Conservation (phyloP, 2,888 invertebrate species). For the Scaptomyza polygonia region DNA sequence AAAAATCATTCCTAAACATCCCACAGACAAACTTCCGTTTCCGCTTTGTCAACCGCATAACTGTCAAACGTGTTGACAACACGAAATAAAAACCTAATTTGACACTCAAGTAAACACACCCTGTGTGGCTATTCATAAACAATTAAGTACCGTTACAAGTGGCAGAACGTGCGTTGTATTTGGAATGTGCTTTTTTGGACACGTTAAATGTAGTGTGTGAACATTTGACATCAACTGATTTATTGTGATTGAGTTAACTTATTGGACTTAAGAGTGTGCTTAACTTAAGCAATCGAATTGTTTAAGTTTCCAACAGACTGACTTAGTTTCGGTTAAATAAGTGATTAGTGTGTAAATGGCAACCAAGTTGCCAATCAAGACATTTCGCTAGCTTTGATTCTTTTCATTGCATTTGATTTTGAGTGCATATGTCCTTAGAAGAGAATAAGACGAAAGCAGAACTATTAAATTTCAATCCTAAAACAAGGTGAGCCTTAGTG, state of each 20-base stretch:
- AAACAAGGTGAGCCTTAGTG: constrained; percentile 29
- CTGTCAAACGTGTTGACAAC: constrained; percentile 28
- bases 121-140: constrained; percentile 65
- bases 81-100: constrained; percentile 40
- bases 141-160: constrained; percentile 55
- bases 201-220: constrained; percentile 9
- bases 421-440: constrained; percentile 15
- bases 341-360: constrained; percentile 24
- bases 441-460: not conserved
- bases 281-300: constrained; percentile 51
- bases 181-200: constrained; percentile 12
- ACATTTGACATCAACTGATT: constrained; percentile 47
- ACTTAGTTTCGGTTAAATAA: constrained; percentile 32
- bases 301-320: constrained; percentile 29
- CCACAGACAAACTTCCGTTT: constrained; percentile 52
- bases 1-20: not conserved
- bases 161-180: constrained; percentile 41
- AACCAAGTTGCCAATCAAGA: constrained; percentile 30
- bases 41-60: constrained; percentile 49
- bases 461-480: not conserved
- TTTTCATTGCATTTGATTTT: constrained; percentile 14
- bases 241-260: constrained; percentile 73
- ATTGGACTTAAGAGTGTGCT: constrained; percentile 29
- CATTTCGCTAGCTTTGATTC: constrained; percentile 36
- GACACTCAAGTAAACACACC: constrained; percentile 28